Evolutionary conservation across 2,888 invertebrate species (phyloP).

Genomic region (Spilarctia lutea): DNA sequence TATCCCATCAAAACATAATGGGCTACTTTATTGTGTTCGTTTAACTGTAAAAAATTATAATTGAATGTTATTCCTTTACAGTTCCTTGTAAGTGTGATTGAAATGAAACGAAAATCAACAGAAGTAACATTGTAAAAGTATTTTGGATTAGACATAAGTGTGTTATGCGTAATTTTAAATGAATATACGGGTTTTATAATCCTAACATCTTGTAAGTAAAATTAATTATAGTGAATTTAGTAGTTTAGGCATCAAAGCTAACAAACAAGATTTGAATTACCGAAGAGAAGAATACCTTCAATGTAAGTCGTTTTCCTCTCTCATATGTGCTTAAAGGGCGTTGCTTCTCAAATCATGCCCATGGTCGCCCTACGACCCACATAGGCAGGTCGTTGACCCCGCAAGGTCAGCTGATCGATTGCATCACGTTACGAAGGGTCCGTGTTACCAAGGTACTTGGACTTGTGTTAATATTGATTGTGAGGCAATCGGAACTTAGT

Average conservation of each 20-base stretch:
- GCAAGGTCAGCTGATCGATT: constrained; percentile 75
- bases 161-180: too few relatives aligned
- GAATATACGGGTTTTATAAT: too few relatives aligned
- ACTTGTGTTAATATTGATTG: neutral
- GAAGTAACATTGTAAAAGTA: too few relatives aligned
- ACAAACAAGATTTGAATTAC: neutral
- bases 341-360: constrained; percentile 38
- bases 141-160: neutral
- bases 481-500: neutral
- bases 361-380: constrained; percentile 58
- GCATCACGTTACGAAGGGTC: constrained; percentile 39
- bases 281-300: neutral
- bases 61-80: neutral
- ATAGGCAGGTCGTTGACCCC: constrained; percentile 65
- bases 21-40: neutral
- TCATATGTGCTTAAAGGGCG: neutral
- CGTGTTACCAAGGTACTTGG: neutral
- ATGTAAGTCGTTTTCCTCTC: neutral
- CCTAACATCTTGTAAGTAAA: neutral
- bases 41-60: neutral
- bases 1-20: neutral
- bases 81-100: neutral
- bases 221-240: neutral
- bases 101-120: neutral
- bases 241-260: neutral